Evolutionary conservation across 2,888 invertebrate genomes (phyloP).

Genomic region (Hypolimnas misippus): DNA sequence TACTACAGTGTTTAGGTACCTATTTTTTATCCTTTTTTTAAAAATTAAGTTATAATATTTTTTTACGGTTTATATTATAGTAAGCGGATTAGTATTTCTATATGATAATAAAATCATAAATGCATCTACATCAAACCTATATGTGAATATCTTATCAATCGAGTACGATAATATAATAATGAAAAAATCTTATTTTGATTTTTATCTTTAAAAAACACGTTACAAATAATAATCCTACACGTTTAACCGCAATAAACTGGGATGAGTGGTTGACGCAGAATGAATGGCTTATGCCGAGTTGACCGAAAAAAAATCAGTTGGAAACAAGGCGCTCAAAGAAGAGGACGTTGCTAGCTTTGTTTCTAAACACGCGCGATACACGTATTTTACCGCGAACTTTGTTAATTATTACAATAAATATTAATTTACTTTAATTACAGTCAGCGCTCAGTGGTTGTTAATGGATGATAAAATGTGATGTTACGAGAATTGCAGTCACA

Average conservation of each 20-base stretch:
- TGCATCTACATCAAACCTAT: too few species aligned
- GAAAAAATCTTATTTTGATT: too few species aligned
- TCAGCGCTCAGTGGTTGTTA: not conserved
- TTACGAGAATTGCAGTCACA: not conserved
- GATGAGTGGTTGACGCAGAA: slow-evolving; percentile 6
- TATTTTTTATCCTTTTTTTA: too few species aligned
- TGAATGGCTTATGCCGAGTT: not conserved
- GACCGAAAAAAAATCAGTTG: slow-evolving; percentile 22
- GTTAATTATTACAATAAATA: not conserved
- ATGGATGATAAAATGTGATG: slow-evolving; percentile 22
- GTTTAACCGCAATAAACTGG: not conserved
- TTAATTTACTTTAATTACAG: not conserved
- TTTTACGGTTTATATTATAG: too few species aligned
- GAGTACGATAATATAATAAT: too few species aligned
- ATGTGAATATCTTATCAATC: too few species aligned
- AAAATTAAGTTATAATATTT: too few species aligned
- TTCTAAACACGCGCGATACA: not conserved
- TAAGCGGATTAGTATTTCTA: too few species aligned
- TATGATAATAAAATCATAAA: too few species aligned
- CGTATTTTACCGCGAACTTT: slow-evolving; percentile 10
- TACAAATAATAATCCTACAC: too few species aligned
- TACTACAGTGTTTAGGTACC: too few species aligned
- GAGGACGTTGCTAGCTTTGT: slow-evolving; percentile 14
- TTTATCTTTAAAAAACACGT: too few species aligned
- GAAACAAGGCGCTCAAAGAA: slow-evolving; percentile 17